These are phyloP conservation scores for Lysandra coridon DNA, from an alignment of 2,888 invertebrate genomes.

Conservation along the genomic window DNA sequence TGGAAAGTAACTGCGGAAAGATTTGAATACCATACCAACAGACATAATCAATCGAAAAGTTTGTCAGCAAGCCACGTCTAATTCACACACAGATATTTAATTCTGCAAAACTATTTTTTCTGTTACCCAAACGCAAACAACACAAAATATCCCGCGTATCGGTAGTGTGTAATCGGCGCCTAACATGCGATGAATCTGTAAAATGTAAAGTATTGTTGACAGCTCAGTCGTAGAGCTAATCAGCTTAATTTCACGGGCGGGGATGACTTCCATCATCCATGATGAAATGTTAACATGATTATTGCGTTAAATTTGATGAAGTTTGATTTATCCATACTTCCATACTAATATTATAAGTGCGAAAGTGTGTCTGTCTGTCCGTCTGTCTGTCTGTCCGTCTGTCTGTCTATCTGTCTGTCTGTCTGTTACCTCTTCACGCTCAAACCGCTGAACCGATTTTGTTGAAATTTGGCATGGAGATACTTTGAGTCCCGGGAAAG, in stretches of 20 bases:
- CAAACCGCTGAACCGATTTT: no score
- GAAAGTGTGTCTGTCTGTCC: no score
- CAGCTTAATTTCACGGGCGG: constrained; percentile 74
- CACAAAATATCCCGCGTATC: not conserved
- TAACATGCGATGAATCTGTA: not conserved
- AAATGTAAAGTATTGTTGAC: constrained; percentile 11
- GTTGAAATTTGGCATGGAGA: no score
- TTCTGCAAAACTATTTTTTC: no score
- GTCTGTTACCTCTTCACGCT: no score
- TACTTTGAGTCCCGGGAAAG: no score
- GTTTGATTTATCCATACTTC: not conserved
- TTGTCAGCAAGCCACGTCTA: not conserved
- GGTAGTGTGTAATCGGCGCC: not conserved
- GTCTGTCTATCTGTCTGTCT: no score
- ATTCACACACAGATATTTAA: not conserved
- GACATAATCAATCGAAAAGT: not conserved
- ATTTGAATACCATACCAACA: no score
- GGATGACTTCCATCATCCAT: constrained; percentile 29
- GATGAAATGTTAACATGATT: not conserved
- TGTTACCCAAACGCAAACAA: no score
- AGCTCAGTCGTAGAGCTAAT: constrained; percentile 45
- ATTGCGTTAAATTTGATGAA: not conserved
- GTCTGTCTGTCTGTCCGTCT: no score
- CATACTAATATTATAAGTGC: no score
- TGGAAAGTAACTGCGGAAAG: no score